Evolutionary conservation across 2,113 vertebrate genomes (phyloP), one percentile per base, ranked within the genome.

Genomic region (Menidia beryllina): DNA sequence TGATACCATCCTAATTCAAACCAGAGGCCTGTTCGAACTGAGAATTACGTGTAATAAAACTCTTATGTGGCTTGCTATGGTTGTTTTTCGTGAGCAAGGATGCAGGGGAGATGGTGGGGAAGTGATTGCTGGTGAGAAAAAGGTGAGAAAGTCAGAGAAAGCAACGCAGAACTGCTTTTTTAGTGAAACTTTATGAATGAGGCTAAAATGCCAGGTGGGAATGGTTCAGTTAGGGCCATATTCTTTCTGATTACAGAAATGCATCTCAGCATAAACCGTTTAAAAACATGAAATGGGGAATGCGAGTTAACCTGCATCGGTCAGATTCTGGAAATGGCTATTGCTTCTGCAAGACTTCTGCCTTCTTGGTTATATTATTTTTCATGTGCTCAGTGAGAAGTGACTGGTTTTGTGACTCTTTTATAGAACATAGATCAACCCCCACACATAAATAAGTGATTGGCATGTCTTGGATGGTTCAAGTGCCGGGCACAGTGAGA

Each of bases 131-230:
- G 41, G 15, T 17, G 5, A 4, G 34, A 26, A 25, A 17, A 13
- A 24, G 34, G 20, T 47, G 9, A 58, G n/a, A 26, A 34, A n/a
- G 30, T 8, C 30, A 34, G 30, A 34, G 10, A 34, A 6, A 34
- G 39, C 9, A 34, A 34, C 24, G 20, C 45, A 57, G 24, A n/a
- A 19, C 55, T 57, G 17, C 21, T 48, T 12, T 36, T 63, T 57
- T 53, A 13, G 60, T 63, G 19, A 51, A 27, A 27, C 57, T 51
- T 47, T 59, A 27, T 68, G 13, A 62, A 69, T 59, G 14, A 58
- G 50, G 48, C 66, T 58, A 56, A 12, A 36, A 53, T 43, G 41
- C 41, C 15, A 13, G 41, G 19, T 7, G 17, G 41, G 41, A n/a
- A 45, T 45, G 7, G 5, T n/a, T 45, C 41, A 45, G 41, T 43